These are phyloP conservation scores for Drosophila subobscura DNA, from an alignment of 1,140 invertebrate species.

Conservation along the genomic window DNA sequence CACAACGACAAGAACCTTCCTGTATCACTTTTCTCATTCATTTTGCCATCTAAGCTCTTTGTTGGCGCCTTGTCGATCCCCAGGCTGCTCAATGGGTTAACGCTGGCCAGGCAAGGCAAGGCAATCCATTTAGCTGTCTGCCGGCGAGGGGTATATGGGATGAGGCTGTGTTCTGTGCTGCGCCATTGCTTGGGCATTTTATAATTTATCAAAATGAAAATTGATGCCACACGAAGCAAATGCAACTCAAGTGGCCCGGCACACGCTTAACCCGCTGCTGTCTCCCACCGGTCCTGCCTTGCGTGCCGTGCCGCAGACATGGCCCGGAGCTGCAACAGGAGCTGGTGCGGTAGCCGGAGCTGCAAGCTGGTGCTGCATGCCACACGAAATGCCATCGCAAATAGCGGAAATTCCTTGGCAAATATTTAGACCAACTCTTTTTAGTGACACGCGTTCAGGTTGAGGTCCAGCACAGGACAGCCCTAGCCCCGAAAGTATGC, in stretches of 20 bases:
- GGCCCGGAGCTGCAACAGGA: slow-evolving; percentile 4
- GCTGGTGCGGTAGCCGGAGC: neutral
- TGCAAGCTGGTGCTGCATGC: slow-evolving; percentile 42
- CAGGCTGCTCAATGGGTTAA: slow-evolving; percentile 58
- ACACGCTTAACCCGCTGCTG: neutral
- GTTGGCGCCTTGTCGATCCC: slow-evolving; percentile 5
- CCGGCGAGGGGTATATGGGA: too few species aligned
- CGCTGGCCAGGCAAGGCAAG: slow-evolving; percentile 23
- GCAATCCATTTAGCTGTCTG: slow-evolving; percentile 66
- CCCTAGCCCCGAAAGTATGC: slow-evolving; percentile 21
- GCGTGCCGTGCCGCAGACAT: slow-evolving; percentile 31
- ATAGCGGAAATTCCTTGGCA: slow-evolving; percentile 76
- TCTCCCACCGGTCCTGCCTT: slow-evolving; percentile 2
- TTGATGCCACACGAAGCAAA: slow-evolving; percentile 65
- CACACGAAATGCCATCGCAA: slow-evolving; percentile 74
- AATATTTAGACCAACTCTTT: slow-evolving; percentile 75
- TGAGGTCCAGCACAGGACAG: slow-evolving; percentile 9
- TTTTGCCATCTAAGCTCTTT: slow-evolving; percentile 43
- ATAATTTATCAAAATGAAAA: slow-evolving; percentile 82
- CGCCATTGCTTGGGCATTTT: slow-evolving; percentile 62
- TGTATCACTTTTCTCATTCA: slow-evolving; percentile 12
- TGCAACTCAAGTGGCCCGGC: slow-evolving; percentile 43
- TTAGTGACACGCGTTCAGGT: slow-evolving; percentile 64
- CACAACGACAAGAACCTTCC: neutral
- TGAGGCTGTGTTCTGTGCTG: slow-evolving; percentile 25